Conservation (phyloP, 2,888 invertebrate genomes). For the Exephanes ischioxanthus region DNA sequence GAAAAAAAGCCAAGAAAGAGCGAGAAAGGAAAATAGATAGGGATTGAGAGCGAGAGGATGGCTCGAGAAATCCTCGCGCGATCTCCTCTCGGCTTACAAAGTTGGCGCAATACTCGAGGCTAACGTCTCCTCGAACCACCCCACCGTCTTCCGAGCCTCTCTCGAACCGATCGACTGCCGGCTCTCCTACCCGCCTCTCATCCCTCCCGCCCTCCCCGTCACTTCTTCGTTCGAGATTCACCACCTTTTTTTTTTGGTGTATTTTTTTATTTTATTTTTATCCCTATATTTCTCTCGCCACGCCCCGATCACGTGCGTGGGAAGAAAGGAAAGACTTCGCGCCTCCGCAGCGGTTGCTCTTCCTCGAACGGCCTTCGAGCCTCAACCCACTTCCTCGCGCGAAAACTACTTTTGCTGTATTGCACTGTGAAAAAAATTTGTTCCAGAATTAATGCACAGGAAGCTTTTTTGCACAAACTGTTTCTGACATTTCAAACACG, state of each 20-base stretch:
- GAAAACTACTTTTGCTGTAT: slow-evolving; percentile 1
- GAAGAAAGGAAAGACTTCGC: slow-evolving; percentile 53
- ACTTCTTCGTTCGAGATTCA: slow-evolving; percentile 60
- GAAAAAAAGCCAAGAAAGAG: neutral
- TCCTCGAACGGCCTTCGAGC: slow-evolving; percentile 53
- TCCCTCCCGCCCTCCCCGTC: slow-evolving; percentile 41
- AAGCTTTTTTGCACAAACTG: too few relatives aligned
- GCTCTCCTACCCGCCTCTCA: slow-evolving; percentile 22
- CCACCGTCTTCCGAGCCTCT: neutral
- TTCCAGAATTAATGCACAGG: too few relatives aligned
- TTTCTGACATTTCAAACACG: too few relatives aligned
- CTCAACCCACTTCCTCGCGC: neutral
- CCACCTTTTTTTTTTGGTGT: slow-evolving; percentile 14
- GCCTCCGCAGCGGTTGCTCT: slow-evolving; percentile 35
- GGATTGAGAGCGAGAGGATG: slow-evolving; percentile 56
- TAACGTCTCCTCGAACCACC: slow-evolving; percentile 64
- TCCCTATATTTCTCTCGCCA: slow-evolving; percentile 49
- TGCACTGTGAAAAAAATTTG: neutral
- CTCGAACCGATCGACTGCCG: slow-evolving; percentile 24
- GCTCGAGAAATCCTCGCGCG: slow-evolving; percentile 78
- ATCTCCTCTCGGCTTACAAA: slow-evolving; percentile 82
- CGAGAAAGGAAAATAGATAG: slow-evolving; percentile 53
- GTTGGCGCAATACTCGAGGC: slow-evolving; percentile 81
- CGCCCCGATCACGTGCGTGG: slow-evolving; percentile 73
- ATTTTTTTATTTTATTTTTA: slow-evolving; percentile 22